A percentile compares a stretch with the other conserved stretches of the same genome.
phyloP scores from a whole-genome alignment of 2,888 invertebrate genomes.

The Listrodromus nycthemerus region DNA sequence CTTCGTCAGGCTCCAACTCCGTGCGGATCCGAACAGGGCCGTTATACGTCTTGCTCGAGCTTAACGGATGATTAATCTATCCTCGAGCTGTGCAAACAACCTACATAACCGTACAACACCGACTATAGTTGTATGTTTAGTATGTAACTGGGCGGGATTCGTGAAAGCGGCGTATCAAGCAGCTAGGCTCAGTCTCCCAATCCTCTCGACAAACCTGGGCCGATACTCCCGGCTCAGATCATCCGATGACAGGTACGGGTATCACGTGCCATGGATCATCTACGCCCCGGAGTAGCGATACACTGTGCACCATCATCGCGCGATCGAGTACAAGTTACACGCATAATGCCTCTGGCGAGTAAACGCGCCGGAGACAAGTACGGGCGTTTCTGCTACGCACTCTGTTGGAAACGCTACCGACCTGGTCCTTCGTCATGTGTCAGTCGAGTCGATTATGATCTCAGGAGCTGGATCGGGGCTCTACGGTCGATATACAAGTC shows the following conservation, averaged over 20 bases:
- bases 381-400: background rate
- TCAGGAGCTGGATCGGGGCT: background rate
- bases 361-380: background rate
- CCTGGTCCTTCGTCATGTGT: background rate
- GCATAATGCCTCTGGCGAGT: background rate
- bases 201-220: conserved; percentile 33
- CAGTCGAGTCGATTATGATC: conserved; percentile 10
- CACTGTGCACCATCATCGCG: background rate
- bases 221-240: conserved; percentile 31
- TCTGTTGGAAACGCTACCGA: background rate
- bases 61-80: conserved; percentile 82
- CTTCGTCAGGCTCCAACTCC: conserved; percentile 34
- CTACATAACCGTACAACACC: conserved; percentile 29
- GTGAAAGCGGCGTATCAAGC: conserved; percentile 18
- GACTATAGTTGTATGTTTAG: conserved; percentile 18
- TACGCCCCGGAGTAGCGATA: background rate
- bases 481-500: conserved; percentile 13
- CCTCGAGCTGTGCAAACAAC: conserved; percentile 79
- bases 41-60: conserved; percentile 78
- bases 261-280: conserved; percentile 10
- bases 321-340: background rate
- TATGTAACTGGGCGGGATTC: conserved; percentile 5
- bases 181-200: background rate
- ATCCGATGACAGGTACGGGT: conserved; percentile 13
- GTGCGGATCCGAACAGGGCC: conserved; percentile 35